Conservation (phyloP, 2,113 vertebrate species). For the Podarcis muralis region DNA sequence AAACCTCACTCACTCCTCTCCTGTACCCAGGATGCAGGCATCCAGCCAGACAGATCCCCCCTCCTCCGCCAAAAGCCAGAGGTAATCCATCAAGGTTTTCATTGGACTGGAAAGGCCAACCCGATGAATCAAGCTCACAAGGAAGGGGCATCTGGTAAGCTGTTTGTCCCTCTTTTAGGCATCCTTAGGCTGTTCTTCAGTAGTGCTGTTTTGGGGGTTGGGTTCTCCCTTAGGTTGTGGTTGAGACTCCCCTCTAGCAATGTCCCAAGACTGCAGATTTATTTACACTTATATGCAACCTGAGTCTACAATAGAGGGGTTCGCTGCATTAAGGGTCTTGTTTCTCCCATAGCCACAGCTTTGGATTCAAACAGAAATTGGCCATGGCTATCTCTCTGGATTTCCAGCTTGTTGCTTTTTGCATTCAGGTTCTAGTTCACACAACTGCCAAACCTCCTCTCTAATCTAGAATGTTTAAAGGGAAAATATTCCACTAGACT, state of each 20-base stretch:
- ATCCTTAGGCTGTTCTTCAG: conserved; percentile 58
- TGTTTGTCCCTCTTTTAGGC: conserved; percentile 49
- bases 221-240: neutral
- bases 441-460: no score
- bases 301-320: no score
- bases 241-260: neutral
- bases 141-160: conserved; percentile 47
- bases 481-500: no score
- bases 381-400: no score
- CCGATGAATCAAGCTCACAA: conserved; percentile 42
- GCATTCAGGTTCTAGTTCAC: no score
- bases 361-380: no score
- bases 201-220: conserved; percentile 19
- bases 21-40: conserved; percentile 58
- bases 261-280: no score
- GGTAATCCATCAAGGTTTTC: conserved; percentile 40
- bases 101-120: conserved; percentile 47
- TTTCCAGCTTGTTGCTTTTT: no score
- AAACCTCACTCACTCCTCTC: conserved; percentile 49
- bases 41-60: conserved; percentile 52
- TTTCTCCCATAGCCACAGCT: no score
- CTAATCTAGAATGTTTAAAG: no score
- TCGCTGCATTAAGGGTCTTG: no score
- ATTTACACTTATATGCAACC: no score
- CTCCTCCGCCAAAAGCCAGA: conserved; percentile 49